These are phyloP conservation scores for Bovichtus variegatus DNA, from an alignment of 2,797 vertebrate genomes.

Conservation along the genomic window DNA sequence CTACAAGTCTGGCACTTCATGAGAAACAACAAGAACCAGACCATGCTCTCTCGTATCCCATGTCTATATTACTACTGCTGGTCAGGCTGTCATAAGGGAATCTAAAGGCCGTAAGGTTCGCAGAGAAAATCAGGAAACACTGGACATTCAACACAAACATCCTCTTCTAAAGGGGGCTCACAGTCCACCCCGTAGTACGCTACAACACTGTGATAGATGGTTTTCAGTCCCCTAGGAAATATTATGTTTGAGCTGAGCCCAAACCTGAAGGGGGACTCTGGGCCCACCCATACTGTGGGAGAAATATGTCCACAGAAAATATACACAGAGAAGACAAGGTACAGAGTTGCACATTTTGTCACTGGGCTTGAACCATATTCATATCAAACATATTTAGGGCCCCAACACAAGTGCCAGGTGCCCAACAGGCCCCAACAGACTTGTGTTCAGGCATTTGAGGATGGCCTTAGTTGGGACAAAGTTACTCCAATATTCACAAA, in stretches of 20 bases:
- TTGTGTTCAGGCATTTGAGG: no score
- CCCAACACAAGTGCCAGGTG: no score
- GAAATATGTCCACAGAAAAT: constrained; percentile 10
- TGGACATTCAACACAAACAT: constrained; percentile 74
- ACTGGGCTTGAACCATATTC: no score
- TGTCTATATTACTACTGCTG: no score
- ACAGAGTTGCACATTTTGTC: neutral
- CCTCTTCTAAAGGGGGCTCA: constrained; percentile 53
- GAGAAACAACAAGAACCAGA: no score
- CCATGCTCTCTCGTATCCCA: no score
- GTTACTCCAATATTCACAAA: neutral
- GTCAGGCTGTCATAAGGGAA: no score
- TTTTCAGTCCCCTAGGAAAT: constrained; percentile 57
- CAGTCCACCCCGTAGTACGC: constrained; percentile 30
- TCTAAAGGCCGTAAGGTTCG: no score
- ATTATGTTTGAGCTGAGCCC: constrained; percentile 54
- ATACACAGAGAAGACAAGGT: constrained; percentile 2
- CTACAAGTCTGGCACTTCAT: no score
- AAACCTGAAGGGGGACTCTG: constrained; percentile 43
- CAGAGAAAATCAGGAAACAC: constrained; percentile 60
- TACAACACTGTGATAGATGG: constrained; percentile 59
- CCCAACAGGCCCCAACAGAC: no score
- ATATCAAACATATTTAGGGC: no score
- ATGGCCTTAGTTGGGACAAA: neutral
- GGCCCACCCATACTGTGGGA: constrained; percentile 35